Base-by-base conservation (phyloP, 1,140 invertebrate genomes). In the Drosophila quadrilineata region DNA sequence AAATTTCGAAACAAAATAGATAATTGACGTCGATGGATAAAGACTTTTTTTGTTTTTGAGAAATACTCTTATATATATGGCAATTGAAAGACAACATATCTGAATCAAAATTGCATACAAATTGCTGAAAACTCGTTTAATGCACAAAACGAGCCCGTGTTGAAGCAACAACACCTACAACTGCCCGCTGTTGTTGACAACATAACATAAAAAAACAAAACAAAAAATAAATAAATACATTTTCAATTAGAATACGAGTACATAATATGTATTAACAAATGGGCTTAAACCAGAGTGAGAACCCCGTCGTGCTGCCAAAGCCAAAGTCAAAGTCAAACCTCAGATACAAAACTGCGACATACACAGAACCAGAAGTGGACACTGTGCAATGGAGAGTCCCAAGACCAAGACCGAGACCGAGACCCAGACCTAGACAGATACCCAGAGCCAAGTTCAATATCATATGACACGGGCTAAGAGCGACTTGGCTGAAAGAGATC, bases 161-260 rank as follows among this genome's bases (percentile, higher is more conserved):
- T 16, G 17, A 17, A 24, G 6, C 49, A 35, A 40, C 60, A 21
- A 14, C 41, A 31, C 72, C 77, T 62, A 82, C 77, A 35, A 80
- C 40, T 16, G 10, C 12, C 31, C 56, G 36, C 33, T 24, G n/a
- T n/a, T 54, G 70, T 53, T 79, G 79, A 85, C 74, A 84, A 71
- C 79, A 84, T 84, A 75, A n/a, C n/a, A n/a, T n/a, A n/a, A n/a
- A n/a, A n/a, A n/a, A n/a, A n/a, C n/a, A n/a, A n/a, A n/a, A n/a
- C n/a, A n/a, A n/a, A n/a, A n/a, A 85, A 84, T 63, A 80, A 69
- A 80, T 77, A 85, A 85, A 63, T 69, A 84, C 69, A 58, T 72
- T 60, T 69, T 63, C 75, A 82, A 80, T 80, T 84, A 84, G 77
- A 82, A 84, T 73, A 66, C 17, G 12, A 59, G 22, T 38, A 71